phyloP scores from a whole-genome alignment of 2,113 vertebrate species.

The Numenius arquata region DNA sequence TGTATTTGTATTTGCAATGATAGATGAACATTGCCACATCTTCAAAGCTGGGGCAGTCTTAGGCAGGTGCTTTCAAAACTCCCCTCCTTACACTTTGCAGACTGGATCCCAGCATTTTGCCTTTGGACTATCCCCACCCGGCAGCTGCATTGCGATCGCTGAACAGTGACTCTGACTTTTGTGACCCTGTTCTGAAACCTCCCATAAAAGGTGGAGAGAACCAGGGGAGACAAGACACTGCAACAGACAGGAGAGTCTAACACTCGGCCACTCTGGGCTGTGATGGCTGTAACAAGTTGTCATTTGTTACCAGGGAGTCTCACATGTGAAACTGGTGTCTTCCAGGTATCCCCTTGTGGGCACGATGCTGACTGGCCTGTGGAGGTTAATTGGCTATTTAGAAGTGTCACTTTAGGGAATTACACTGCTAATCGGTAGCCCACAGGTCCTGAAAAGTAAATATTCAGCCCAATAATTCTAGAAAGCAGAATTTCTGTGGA shows the following conservation, averaged over 20 bases:
- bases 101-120: background rate
- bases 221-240: background rate
- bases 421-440: background rate
- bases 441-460: background rate
- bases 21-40: background rate
- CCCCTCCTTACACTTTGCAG: background rate
- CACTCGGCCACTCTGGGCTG: background rate
- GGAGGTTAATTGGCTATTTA: background rate
- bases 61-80: background rate
- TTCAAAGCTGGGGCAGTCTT: background rate
- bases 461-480: background rate
- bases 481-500: constrained; percentile 3
- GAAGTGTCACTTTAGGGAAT: background rate
- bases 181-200: background rate
- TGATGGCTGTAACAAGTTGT: background rate
- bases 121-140: background rate
- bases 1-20: background rate
- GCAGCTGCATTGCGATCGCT: background rate
- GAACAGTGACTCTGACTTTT: background rate
- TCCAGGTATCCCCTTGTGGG: constrained; percentile 1
- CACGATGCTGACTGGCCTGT: background rate
- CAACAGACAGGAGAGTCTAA: background rate
- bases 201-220: background rate
- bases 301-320: background rate
- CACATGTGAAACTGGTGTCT: background rate